Percentiles rank a stretch among this genome's conserved stretches.
These are phyloP conservation scores for Iguana delicatissima DNA, from an alignment of 2,797 vertebrate genomes.

Conservation along the genomic window DNA sequence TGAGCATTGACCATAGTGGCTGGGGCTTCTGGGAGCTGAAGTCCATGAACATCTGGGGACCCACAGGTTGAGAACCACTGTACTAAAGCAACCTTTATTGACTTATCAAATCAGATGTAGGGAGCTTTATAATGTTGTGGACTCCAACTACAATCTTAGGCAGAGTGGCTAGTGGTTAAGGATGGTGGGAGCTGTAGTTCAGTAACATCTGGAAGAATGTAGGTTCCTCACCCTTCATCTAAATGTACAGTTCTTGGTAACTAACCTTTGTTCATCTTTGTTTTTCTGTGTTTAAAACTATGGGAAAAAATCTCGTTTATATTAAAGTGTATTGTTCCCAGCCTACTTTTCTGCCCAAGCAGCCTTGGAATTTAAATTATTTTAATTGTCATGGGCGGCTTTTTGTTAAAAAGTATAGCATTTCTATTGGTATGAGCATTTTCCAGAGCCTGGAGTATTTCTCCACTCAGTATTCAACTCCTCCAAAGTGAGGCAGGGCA, in stretches of 20 bases:
- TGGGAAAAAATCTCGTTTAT: background rate
- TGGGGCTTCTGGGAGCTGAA: no score
- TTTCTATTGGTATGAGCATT: no score
- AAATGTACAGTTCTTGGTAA: background rate
- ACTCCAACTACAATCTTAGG: background rate
- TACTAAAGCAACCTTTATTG: background rate
- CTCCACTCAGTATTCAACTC: no score
- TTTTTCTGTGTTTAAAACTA: background rate
- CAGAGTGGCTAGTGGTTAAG: background rate
- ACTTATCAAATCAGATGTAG: background rate
- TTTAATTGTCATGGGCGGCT: background rate
- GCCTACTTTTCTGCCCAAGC: background rate
- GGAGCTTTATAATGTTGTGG: background rate
- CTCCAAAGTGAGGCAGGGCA: no score
- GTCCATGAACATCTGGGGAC: no score
- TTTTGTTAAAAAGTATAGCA: background rate
- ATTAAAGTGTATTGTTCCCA: background rate
- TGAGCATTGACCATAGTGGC: no score
- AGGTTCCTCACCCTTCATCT: background rate
- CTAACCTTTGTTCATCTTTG: background rate
- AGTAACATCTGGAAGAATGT: background rate
- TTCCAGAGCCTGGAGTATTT: no score
- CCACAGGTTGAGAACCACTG: no score
- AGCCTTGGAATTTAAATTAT: background rate
- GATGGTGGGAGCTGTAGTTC: background rate